Percentiles rank a stretch among this genome's conserved stretches.
Conservation (phyloP, 2,888 invertebrate species). For the Aphidoletes aphidimyza region DNA sequence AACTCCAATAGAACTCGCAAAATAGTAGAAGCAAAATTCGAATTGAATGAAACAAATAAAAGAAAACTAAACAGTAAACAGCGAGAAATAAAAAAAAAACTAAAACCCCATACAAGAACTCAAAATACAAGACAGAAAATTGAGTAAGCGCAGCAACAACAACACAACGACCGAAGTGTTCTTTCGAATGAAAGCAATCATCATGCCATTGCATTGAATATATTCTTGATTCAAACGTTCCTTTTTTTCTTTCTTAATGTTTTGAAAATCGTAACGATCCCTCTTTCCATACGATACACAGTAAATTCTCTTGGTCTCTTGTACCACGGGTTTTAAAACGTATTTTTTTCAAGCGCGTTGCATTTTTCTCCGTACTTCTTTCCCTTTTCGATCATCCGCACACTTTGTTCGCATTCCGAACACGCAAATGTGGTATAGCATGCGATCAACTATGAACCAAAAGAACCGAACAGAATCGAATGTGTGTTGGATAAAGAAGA, state of each 20-base stretch:
- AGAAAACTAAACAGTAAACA: too few relatives aligned
- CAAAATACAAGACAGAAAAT: not conserved
- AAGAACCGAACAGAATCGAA: not conserved
- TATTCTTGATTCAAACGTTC: conserved; percentile 41
- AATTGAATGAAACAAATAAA: not conserved
- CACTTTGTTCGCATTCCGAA: conserved; percentile 49
- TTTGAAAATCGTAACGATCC: conserved; percentile 21
- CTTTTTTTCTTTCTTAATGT: conserved; percentile 33
- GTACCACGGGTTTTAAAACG: too few relatives aligned
- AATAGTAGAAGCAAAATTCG: not conserved
- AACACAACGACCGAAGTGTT: not conserved
- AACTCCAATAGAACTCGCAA: not conserved
- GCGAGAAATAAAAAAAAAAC: not conserved
- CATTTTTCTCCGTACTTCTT: not conserved
- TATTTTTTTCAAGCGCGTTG: not conserved
- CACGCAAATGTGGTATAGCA: conserved; percentile 48
- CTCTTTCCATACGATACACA: not conserved
- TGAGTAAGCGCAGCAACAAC: not conserved
- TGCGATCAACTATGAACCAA: not conserved
- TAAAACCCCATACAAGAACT: not conserved
- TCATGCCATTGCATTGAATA: conserved; percentile 45
- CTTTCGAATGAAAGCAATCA: conserved; percentile 40
- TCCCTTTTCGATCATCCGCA: conserved; percentile 18
- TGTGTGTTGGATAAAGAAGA: too few relatives aligned
- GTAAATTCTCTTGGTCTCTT: too few relatives aligned